These are phyloP conservation scores for Lochmaea crataegi DNA, from an alignment of 2,888 invertebrate species.

Conservation along the genomic window DNA sequence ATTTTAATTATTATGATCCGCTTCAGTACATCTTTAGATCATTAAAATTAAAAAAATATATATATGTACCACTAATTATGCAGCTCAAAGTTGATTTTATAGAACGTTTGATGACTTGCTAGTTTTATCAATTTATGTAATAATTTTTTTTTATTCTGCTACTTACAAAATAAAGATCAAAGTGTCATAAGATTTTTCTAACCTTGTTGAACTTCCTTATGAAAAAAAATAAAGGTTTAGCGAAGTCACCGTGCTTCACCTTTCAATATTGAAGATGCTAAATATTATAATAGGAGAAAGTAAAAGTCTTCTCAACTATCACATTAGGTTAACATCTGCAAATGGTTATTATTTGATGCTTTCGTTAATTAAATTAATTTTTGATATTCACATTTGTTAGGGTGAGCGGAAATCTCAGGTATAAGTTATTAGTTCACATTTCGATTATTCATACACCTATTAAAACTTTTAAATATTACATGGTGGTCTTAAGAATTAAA, in stretches of 20 bases:
- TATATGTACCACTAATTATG: background rate
- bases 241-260: background rate
- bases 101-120: background rate
- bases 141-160: background rate
- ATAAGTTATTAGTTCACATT: too few species aligned
- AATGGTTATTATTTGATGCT: background rate
- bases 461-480: too few species aligned
- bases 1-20: background rate
- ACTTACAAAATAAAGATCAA: background rate
- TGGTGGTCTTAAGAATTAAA: too few species aligned
- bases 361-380: background rate
- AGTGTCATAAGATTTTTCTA: background rate
- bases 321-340: background rate
- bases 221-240: background rate
- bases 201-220: background rate
- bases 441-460: too few species aligned
- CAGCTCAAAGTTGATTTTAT: background rate
- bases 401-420: too few species aligned
- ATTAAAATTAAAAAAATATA: background rate
- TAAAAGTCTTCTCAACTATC: background rate
- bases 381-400: background rate
- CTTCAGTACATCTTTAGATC: background rate
- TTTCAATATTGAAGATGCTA: slow-evolving; percentile 6
- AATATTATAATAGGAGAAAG: slow-evolving; percentile 7
- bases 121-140: background rate